These are phyloP conservation scores for Hydrophis major DNA, from an alignment of 2,797 vertebrate species.

Conservation along the genomic window DNA sequence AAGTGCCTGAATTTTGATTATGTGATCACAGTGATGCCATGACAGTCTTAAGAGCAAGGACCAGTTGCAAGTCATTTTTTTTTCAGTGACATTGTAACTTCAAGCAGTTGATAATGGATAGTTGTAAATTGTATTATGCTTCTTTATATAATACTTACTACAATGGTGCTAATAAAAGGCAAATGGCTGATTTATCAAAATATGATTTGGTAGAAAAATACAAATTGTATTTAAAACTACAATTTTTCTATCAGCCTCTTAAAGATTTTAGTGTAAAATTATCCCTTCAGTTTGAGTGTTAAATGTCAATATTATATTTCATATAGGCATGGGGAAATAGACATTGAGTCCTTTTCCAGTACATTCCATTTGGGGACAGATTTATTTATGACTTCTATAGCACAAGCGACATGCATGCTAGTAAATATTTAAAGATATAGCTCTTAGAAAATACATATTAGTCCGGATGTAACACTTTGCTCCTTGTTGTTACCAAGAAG, in stretches of 20 bases:
- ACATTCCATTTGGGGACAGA: constrained; percentile 40
- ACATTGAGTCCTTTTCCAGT: not conserved
- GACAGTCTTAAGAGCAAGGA: not conserved
- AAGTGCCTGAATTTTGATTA: not conserved
- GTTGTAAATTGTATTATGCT: not conserved
- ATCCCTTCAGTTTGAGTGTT: constrained; percentile 15
- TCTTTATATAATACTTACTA: not conserved
- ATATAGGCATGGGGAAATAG: constrained; percentile 29
- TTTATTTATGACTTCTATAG: constrained; percentile 47
- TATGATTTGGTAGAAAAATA: not conserved
- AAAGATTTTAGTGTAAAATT: constrained; percentile 1
- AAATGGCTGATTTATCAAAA: not conserved
- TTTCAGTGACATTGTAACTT: not conserved
- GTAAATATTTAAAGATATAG: constrained; percentile 13
- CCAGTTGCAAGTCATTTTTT: not conserved
- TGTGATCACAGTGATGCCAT: not conserved
- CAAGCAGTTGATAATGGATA: not conserved
- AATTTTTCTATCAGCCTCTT: not conserved
- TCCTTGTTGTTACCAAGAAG: constrained; percentile 28
- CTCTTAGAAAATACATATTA: constrained; percentile 28
- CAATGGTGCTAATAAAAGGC: not conserved
- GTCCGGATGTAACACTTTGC: constrained; percentile 6
- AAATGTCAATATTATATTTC: constrained; percentile 36
- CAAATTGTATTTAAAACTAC: not conserved
- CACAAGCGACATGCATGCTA: not conserved